Evolutionary conservation across 2,888 invertebrate genomes (phyloP), one percentile per base, ranked within the genome.

Genomic region (Girardia tigrina): DNA sequence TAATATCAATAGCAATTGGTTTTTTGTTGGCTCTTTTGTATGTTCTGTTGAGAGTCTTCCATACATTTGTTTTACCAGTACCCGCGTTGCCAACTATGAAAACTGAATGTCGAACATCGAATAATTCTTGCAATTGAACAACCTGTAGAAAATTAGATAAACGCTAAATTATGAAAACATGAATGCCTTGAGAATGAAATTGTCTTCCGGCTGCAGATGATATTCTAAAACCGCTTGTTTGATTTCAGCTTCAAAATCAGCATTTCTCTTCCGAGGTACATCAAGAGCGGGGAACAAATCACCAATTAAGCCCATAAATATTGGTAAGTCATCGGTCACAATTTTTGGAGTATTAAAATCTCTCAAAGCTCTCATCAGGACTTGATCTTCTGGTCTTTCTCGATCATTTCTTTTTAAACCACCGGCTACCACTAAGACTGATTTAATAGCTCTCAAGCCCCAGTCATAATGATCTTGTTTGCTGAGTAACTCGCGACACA

Each of bases 291-390:
- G 94, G 83, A 95, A 95, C 42, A 95, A 86, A 85, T 95, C 95
- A 23, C 92, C 92, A 79, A 95, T 94, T 27, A 95, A 88, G 26
- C 95, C 95, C 92, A 94, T 92, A 83, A 95, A 94, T 14, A 95
- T 91, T 0, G 94, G 93, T 85, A 92, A 88, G 82, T 94, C 94
- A 80, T 94, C 93, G 0, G 93, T 91, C 26, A 94, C 90, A 79
- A 95, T 90, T 87, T 94, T 94, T 0, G 95, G 94, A 79, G 94
- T 90, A 82, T 95, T 95, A 81, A 94, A 94, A 85, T 95, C 94
- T 79, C 94, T 88, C 75, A 95, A 85, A 4, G 94, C 94, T 84
- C 94, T 88, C 94, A 95, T 95, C 36, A 95, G 85, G 75, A 85
- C 84, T 87, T 95, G 92, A 85, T 94, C 94, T 86, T 95, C 94